Base-by-base conservation (phyloP, 2,888 invertebrate genomes). In the Epinotia bilunana region DNA sequence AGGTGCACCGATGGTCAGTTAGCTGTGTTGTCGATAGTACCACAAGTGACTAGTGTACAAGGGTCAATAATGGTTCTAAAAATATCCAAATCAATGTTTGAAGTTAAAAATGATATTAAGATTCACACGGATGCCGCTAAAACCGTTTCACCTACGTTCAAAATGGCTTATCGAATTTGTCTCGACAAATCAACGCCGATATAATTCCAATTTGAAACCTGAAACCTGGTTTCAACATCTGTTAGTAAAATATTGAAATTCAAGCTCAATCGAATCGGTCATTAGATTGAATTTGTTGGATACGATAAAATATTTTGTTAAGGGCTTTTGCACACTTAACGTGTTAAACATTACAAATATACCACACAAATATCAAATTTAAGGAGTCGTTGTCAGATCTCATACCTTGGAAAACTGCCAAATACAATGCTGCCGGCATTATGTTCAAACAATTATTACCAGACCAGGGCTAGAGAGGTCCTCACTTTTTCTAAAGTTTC, bases 231-330 rank as follows among this genome's bases (percentile, higher is more conserved):
- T 57, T 18, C 9, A 46, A 28, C 46, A 69, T 74, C 58, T 70
- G 63, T 58, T 69, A 49, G 63, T 69, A 62, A 62, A 67, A 73
- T 73, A 70, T 74, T 70, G 74, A 64, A 74, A 70, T 74, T 39
- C 72, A 23, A 49, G 16, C 57, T 57, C 63, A 18, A 74, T 74
- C 58, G 33, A 49, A 70, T 60, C 33, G 5, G 53, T 60, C 58
- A 74, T 70, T 53, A 39, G n/a, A 58, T 23, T n/a, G 60, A 43
- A 68, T 73, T 65, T 49, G 23, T 65, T 70, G 13, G 58, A 49
- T 74, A 69, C 18, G 69, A 49, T 74, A 74, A 49, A 49, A 69
- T 49, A 33, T 57, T 69, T 28, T 69, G 33, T 73, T 63, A 62
- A 63, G 39, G 68, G 43, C 5, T 11, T 3, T 3, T 43, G 3